Conservation (phyloP, 2,113 vertebrate species). For the Ondatra zibethicus region DNA sequence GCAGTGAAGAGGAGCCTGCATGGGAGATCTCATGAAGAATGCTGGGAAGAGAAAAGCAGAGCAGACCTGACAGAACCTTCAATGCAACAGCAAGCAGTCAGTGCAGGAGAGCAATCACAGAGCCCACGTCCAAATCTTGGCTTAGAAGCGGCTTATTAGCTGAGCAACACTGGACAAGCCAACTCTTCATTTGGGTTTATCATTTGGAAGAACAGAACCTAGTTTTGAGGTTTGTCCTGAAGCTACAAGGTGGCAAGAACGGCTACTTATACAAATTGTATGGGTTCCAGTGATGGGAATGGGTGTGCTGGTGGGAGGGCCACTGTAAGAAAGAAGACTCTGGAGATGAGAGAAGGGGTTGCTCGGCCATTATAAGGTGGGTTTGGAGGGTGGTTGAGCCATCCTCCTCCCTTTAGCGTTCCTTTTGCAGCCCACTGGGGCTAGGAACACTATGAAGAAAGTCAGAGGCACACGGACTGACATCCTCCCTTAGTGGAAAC, state of each 20-base stretch:
- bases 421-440: not conserved
- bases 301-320: not conserved
- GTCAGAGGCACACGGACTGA: not conserved
- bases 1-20: not conserved
- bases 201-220: not conserved
- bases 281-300: not conserved
- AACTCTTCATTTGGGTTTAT: not conserved
- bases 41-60: rapidly evolving
- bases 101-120: rapidly evolving
- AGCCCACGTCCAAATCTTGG: not conserved
- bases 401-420: not conserved
- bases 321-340: not conserved
- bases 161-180: not conserved
- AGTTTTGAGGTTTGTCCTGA: not conserved
- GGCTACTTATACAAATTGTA: not conserved
- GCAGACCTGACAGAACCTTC: not conserved
- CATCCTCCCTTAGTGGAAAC: conserved; percentile 37
- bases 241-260: not conserved
- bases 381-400: not conserved
- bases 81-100: not conserved
- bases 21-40: not conserved
- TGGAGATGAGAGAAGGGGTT: not conserved
- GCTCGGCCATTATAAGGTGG: rapidly evolving
- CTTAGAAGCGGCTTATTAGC: not conserved
- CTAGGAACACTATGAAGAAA: not conserved